phyloP scores from a whole-genome alignment of 2,113 vertebrate genomes.

The Chamaea fasciata region DNA sequence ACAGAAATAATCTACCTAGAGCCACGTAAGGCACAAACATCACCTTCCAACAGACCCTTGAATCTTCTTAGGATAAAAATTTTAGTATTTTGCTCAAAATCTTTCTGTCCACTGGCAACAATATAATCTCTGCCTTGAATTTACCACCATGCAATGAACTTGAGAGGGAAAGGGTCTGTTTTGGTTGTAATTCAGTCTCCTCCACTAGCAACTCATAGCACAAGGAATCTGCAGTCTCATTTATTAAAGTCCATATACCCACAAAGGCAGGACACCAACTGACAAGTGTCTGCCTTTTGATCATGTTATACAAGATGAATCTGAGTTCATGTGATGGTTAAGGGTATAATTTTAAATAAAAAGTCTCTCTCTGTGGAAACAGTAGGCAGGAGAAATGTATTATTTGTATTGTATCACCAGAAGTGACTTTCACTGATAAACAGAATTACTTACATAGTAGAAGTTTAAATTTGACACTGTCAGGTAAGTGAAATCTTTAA shows the following conservation, averaged over 20 bases:
- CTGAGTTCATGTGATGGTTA: neutral
- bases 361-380: neutral
- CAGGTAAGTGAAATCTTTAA: neutral
- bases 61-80: neutral
- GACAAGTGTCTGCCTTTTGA: neutral
- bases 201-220: neutral
- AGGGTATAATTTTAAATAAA: neutral
- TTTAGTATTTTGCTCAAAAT: neutral
- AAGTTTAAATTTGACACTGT: neutral
- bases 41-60: neutral
- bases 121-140: neutral
- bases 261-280: neutral
- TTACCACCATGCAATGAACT: neutral
- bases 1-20: neutral
- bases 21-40: neutral
- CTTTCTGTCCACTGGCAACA: neutral
- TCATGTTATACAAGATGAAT: neutral
- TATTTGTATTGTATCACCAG: neutral
- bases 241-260: neutral
- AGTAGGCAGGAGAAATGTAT: neutral
- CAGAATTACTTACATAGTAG: fast-evolving
- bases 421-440: neutral
- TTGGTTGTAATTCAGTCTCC: neutral
- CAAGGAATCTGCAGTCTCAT: neutral
- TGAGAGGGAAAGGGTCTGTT: neutral